Evolutionary conservation across 2,797 vertebrate species (phyloP), one percentile per base, ranked within the genome.

Genomic region (Periophthalmus magnuspinnatus): DNA sequence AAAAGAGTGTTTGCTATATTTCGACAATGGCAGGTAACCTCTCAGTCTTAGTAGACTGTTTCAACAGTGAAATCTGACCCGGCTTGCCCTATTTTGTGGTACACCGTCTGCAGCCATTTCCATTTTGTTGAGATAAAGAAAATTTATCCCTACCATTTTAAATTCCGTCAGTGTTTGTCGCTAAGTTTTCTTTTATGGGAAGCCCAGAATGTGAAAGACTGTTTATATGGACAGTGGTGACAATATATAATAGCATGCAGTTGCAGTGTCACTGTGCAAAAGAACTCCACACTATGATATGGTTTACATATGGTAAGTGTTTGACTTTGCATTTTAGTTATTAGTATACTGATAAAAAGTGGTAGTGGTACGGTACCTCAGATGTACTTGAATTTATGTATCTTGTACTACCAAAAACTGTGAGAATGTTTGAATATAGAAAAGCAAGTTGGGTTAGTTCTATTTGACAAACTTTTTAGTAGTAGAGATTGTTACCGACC

Each of bases 1-100:
- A 94, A 94, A 91, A 96, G 95, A 68, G 96, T 99, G 17, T 97
- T 98, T 86, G 94, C 94, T 72, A 97, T 98, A 82, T 96, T 98
- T 83, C 95, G 94, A 16, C 97, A 98, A 81, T 98, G 96, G 95
- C 95, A 96, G 85, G 92, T 93, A 47, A 82, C 89, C 45, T 89
- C 92, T 22, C 89, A 94, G 24, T 89, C 93, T 77, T 95, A 92
- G 81, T 96, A 88, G 62, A 80, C 60, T 48, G 33, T 70, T 66
- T 70, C 70, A 45, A 13, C 41, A 45, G 41, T 45, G 41, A 16
- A 45, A 14, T 14, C 41, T 14, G 41, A 45, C 13, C 41, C 13
- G 14, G 4, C 4, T 14, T 45, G 14, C 41, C 69, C 71, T 54
- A 72, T 81, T 76, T 70, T 78, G 67, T 82, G 77, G 80, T 75